These are phyloP conservation scores for Syritta pipiens DNA, from an alignment of 2,888 invertebrate species.

Conservation along the genomic window DNA sequence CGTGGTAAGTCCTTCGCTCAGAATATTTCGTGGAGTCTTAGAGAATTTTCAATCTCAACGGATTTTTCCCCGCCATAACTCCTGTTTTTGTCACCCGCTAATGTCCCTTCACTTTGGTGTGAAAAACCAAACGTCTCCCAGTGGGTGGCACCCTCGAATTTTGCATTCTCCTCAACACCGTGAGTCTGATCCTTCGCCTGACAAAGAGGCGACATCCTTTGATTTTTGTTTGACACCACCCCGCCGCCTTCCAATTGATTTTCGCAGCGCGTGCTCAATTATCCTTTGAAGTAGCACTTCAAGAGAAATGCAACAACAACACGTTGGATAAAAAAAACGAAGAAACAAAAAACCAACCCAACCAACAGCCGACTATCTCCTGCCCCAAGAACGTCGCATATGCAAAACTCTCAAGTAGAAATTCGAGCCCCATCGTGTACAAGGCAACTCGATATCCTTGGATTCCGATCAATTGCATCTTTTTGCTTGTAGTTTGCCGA, in stretches of 20 bases:
- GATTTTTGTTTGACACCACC: not conserved
- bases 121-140: too few species aligned
- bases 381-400: slow-evolving; percentile 6
- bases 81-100: too few species aligned
- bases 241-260: not conserved
- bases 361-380: not conserved
- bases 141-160: too few species aligned
- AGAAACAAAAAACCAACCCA: not conserved
- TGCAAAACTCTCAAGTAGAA: slow-evolving; percentile 34
- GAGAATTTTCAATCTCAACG: too few species aligned
- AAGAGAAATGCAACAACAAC: not conserved
- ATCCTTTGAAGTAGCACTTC: slow-evolving; percentile 22
- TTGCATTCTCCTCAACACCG: too few species aligned
- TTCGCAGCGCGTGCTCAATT: slow-evolving; percentile 40
- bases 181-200: too few species aligned
- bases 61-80: too few species aligned
- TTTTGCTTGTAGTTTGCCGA: slow-evolving; percentile 64
- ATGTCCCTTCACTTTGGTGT: too few species aligned
- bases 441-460: slow-evolving; percentile 60
- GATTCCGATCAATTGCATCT: slow-evolving; percentile 65
- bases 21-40: too few species aligned
- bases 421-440: slow-evolving; percentile 46
- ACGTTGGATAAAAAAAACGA: not conserved
- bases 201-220: too few species aligned
- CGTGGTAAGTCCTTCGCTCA: too few species aligned